Base-by-base conservation (phyloP, 2,113 vertebrate species). In the Odobenus rosmarus region DNA sequence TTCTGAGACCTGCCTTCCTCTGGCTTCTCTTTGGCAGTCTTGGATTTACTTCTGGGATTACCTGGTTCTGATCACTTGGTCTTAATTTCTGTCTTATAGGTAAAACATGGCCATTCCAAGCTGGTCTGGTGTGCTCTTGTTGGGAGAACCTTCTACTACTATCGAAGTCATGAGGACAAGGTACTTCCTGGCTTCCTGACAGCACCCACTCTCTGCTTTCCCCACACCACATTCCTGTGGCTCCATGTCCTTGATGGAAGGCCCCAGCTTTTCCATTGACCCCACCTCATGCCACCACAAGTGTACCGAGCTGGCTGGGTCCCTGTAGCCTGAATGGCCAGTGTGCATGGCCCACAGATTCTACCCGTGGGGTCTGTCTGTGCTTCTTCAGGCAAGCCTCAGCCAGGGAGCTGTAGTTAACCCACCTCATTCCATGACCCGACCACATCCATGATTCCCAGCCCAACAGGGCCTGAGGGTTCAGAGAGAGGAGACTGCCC, bases 31-130 rank as follows among this genome's bases (percentile, higher is more conserved):
- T 86, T 19, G 71, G 53, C 53, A 64, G 64, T 19, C 24, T 71
- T 61, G 53, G 31, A 61, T 94, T 90, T 82, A 67, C 33, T 72
- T 88, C 62, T 23, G 19, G 59, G 67, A 10, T 46, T 28, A 8
- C 62, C 86, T 84, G n/a, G 57, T 80, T 87, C 69, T 72, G 28
- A 49, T 88, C n/a, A 42, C 72, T 57, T 61, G 28, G 18, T 21
- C 74, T 84, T 95, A 26, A 15, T 79, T 93, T 97, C 46, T 88
- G 23, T 88, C 85, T 97, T 96, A 80, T 98, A 99, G 99, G 99
- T 99, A 87, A 99, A 99, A 97, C 99, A 99, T 82, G 99, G 99
- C 81, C 99, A 99, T 98, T 99, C 99, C 31, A 99, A 99, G 97
- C 98, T 99, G 94, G 99, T 99, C 96, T 99, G 99, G 99, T 99